Conservation (phyloP, 1,140 invertebrate genomes). For the Pogonomyrmex barbatus region DNA sequence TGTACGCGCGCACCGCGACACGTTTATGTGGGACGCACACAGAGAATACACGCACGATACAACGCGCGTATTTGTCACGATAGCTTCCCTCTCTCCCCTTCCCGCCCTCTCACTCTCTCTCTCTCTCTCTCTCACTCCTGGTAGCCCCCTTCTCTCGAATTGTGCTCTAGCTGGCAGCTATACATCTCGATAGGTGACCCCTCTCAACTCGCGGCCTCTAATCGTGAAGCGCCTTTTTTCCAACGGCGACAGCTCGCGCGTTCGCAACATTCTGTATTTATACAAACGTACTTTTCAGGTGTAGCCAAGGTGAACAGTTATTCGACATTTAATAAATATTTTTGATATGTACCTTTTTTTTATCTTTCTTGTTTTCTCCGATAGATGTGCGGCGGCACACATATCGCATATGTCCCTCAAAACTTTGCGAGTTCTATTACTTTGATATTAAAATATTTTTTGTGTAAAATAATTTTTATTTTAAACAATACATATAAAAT, state of each 20-base stretch:
- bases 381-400: neutral
- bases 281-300: slow-evolving; percentile 6
- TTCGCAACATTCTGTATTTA: slow-evolving; percentile 19
- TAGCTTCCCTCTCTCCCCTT: slow-evolving; percentile 37
- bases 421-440: neutral
- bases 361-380: neutral
- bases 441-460: neutral
- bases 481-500: neutral
- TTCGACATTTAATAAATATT: neutral
- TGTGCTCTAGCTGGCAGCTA: slow-evolving; percentile 40
- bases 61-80: slow-evolving; percentile 76
- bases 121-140: slow-evolving; percentile 28
- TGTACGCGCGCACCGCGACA: slow-evolving; percentile 55
- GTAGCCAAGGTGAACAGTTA: neutral
- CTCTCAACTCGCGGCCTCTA: slow-evolving; percentile 42
- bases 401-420: neutral
- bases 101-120: slow-evolving; percentile 13
- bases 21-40: slow-evolving; percentile 71
- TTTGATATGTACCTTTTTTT: neutral
- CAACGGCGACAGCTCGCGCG: neutral
- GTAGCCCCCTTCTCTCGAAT: slow-evolving; percentile 21
- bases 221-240: slow-evolving; percentile 45
- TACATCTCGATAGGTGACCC: slow-evolving; percentile 35
- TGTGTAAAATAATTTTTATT: neutral
- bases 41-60: slow-evolving; percentile 62